These are phyloP conservation scores for Druceiella hillmani DNA, from an alignment of 2,888 invertebrate genomes.

Conservation along the genomic window DNA sequence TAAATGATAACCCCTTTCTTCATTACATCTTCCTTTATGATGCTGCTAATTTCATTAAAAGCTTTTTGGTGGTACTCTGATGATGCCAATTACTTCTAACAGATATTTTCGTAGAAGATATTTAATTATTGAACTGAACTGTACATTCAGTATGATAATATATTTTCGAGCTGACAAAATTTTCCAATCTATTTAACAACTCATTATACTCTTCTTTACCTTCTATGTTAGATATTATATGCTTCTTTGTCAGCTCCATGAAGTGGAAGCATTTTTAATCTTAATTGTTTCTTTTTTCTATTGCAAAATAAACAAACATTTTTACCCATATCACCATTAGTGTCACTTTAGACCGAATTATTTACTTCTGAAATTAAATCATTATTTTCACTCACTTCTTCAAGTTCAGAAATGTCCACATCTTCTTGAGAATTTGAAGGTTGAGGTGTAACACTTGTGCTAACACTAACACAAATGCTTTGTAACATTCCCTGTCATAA, in stretches of 20 bases:
- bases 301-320: slow-evolving; percentile 14
- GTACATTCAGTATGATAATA: slow-evolving; percentile 21
- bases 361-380: too few species aligned
- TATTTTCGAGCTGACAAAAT: slow-evolving; percentile 18
- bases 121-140: slow-evolving; percentile 20
- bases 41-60: slow-evolving; percentile 24
- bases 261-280: too few species aligned
- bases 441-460: slow-evolving; percentile 9
- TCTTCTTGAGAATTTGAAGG: slow-evolving; percentile 11
- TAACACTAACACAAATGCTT: slow-evolving; percentile 7
- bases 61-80: slow-evolving; percentile 22
- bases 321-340: too few species aligned
- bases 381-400: too few species aligned
- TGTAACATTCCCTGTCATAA: slow-evolving; percentile 8
- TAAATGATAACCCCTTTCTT: slow-evolving; percentile 25
- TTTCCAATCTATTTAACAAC: slow-evolving; percentile 20
- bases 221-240: slow-evolving; percentile 17
- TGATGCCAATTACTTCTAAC: slow-evolving; percentile 24
- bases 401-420: too few species aligned
- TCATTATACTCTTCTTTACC: slow-evolving; percentile 18
- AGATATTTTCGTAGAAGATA: slow-evolving; percentile 18
- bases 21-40: slow-evolving; percentile 24
- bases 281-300: slow-evolving; percentile 14
- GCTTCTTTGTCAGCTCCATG: too few species aligned
- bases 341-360: too few species aligned